Evolutionary conservation across 2,888 invertebrate genomes (phyloP).

Genomic region (Drosophila birchii): DNA sequence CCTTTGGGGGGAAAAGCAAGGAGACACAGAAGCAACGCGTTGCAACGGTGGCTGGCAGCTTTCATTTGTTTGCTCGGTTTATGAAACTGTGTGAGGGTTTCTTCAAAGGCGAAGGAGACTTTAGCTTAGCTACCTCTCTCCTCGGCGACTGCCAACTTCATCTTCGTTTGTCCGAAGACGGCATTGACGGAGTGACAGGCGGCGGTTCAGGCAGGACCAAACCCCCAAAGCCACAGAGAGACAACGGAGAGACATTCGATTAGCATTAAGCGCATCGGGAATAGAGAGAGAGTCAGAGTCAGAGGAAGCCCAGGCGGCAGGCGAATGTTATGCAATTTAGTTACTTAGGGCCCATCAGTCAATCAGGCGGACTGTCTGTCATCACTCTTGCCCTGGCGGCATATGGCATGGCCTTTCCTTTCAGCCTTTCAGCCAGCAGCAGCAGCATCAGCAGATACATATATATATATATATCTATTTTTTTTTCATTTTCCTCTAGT

Average conservation of each 20-base stretch:
- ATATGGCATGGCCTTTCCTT: neutral
- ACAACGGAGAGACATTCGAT: slow-evolving; percentile 65
- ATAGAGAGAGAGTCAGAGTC: slow-evolving; percentile 5
- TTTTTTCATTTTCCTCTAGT: neutral
- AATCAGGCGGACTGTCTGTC: slow-evolving; percentile 77
- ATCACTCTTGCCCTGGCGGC: slow-evolving; percentile 51
- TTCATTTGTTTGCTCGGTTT: slow-evolving; percentile 78
- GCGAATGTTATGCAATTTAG: slow-evolving; percentile 75
- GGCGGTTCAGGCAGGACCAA: slow-evolving; percentile 8
- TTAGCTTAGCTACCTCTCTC: neutral
- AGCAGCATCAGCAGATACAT: neutral
- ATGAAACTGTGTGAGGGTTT: slow-evolving; percentile 53
- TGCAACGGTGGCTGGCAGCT: slow-evolving; percentile 52
- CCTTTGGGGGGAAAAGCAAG: no score
- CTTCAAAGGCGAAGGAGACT: neutral
- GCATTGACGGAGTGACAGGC: slow-evolving; percentile 45
- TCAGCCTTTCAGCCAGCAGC: neutral
- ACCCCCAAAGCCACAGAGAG: slow-evolving; percentile 17
- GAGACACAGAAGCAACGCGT: slow-evolving; percentile 40
- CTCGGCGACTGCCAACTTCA: slow-evolving; percentile 67
- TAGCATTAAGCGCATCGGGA: slow-evolving; percentile 72
- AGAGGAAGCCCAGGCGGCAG: neutral
- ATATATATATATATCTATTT: neutral
- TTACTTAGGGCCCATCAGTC: slow-evolving; percentile 80
- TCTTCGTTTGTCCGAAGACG: slow-evolving; percentile 66